Evolutionary conservation across 2,888 invertebrate genomes (phyloP), one percentile per base, ranked within the genome.

Genomic region (Diarsia dahlii): DNA sequence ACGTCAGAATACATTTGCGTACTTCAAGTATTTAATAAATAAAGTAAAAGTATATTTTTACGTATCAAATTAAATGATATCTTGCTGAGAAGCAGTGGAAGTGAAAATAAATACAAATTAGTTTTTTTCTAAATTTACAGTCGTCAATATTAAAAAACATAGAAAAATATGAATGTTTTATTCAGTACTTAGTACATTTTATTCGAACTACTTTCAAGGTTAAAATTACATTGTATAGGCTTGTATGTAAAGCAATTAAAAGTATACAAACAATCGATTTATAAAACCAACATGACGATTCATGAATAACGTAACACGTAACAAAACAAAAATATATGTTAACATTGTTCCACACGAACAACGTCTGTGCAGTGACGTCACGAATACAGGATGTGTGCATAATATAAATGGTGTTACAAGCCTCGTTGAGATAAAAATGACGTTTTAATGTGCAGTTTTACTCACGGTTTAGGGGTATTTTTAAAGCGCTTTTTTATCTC

Each of bases 281-380:
- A 65, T 15, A 72, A 66, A 66, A 74, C 76, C 69, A 88, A 80
- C 85, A 73, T 48, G 75, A 50, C 34, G 70, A 58, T 78, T 77
- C 73, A 87, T 87, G 89, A 87, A 87, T 85, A 84, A 78, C 73
- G 54, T 80, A 80, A 84, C 76, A 81, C 64, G 54, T 69, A 76
- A 75, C 58, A 86, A 75, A 85, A 67, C 76, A 82, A 60, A 77
- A 62, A 84, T 86, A 73, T 76, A 48, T 84, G 76, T 80, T 70
- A 56, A 84, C 84, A 87, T 87, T 87, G 87, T 82, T 88, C 88
- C 80, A 80, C 84, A 89, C 81, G 69, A 81, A 80, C 50, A 74
- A 78, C 65, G 78, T 82, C 75, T 84, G 82, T 67, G 64, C 69
- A 58, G 28, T 28, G 28, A 28, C 79, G 78, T 78, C 72, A 76